These are phyloP conservation scores for Siphamia tubifer DNA, from an alignment of 2,113 vertebrate genomes.

Conservation along the genomic window DNA sequence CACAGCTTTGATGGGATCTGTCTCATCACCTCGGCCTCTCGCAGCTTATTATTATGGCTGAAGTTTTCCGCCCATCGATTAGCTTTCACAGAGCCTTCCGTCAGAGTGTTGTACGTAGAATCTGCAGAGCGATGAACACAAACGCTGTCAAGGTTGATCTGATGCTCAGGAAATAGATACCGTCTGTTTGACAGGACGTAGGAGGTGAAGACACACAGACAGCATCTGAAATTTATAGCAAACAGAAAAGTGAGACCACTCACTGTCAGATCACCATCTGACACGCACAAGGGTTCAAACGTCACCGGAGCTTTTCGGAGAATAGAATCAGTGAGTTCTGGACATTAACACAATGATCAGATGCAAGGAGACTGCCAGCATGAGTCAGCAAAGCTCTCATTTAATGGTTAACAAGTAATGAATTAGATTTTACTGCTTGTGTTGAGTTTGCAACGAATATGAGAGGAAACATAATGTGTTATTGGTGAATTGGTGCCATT, in stretches of 20 bases:
- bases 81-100: background rate
- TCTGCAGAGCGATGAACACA: background rate
- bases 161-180: background rate
- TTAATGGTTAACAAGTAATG: too few species aligned
- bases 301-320: too few species aligned
- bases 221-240: background rate
- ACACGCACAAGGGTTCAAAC: background rate
- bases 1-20: background rate
- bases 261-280: background rate
- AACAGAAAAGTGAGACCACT: background rate
- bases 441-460: too few species aligned
- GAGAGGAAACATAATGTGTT: too few species aligned
- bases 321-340: too few species aligned
- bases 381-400: too few species aligned
- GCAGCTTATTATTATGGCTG: background rate
- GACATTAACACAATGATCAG: too few species aligned
- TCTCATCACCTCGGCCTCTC: background rate
- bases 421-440: too few species aligned
- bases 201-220: background rate
- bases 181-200: background rate
- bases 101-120: background rate
- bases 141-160: background rate
- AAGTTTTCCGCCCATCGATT: background rate
- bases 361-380: too few species aligned
- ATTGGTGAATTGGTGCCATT: too few species aligned